Evolutionary conservation across 2,113 vertebrate genomes (phyloP).

Genomic region (Cynocephalus volans): DNA sequence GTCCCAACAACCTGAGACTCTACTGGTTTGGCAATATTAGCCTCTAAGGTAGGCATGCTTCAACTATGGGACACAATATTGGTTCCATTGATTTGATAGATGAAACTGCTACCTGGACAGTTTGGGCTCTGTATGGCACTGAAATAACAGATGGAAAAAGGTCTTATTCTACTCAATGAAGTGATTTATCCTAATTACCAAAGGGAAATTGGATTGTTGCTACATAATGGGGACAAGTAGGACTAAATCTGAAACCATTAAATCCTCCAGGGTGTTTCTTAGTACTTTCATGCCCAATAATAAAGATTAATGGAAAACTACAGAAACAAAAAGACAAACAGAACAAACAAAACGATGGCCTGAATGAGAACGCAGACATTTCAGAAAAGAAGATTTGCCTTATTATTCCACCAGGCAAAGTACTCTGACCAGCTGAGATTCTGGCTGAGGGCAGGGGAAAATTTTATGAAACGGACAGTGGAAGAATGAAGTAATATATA

Average conservation of each 20-base stretch:
- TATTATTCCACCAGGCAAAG: background rate
- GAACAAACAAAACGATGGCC: background rate
- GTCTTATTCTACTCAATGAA: background rate
- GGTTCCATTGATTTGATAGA: background rate
- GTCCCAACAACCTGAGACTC: background rate
- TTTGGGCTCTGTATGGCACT: background rate
- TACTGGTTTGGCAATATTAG: background rate
- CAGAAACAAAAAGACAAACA: background rate
- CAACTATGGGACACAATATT: background rate
- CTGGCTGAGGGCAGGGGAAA: background rate
- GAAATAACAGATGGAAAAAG: background rate
- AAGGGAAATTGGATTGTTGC: background rate
- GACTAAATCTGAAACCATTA: background rate
- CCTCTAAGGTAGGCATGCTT: background rate
- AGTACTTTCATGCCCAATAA: background rate
- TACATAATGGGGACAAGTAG: background rate
- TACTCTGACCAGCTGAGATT: background rate
- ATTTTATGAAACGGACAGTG: background rate
- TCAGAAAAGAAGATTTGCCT: background rate
- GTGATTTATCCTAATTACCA: background rate
- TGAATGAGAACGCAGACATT: background rate
- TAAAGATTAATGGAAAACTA: conserved; percentile 29
- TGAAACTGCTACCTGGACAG: background rate
- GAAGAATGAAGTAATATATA: background rate
- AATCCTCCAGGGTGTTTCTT: background rate